phyloP scores from a whole-genome alignment of 2,888 invertebrate species.

The Pterobdella sp. region DNA sequence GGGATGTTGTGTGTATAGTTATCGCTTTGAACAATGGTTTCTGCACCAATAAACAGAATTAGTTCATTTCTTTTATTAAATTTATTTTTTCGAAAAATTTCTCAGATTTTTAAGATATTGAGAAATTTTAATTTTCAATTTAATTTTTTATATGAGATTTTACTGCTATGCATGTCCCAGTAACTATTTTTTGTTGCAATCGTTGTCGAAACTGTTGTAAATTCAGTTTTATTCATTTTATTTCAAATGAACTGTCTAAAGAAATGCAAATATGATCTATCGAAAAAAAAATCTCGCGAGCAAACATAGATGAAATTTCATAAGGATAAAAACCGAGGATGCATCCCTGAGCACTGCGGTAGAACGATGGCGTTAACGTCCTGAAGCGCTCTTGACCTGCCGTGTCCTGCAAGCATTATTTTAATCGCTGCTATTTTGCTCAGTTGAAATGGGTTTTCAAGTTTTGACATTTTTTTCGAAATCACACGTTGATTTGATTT shows the following conservation, averaged over 20 bases:
- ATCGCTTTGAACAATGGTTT: too few species aligned
- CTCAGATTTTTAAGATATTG: not conserved
- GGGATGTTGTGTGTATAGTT: slow-evolving; percentile 21
- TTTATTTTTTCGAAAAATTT: not conserved
- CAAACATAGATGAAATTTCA: not conserved
- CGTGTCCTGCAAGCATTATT: slow-evolving; percentile 46
- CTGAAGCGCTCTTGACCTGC: slow-evolving; percentile 51
- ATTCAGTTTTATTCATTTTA: too few species aligned
- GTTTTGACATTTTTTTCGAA: not conserved
- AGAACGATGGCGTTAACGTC: slow-evolving; percentile 51
- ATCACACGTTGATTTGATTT: too few species aligned
- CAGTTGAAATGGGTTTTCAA: not conserved
- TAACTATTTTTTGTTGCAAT: too few species aligned
- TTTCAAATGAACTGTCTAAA: too few species aligned
- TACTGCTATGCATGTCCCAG: not conserved
- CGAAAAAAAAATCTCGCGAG: too few species aligned
- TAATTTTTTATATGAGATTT: not conserved
- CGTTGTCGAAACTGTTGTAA: too few species aligned
- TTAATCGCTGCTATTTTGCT: not conserved
- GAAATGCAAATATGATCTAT: too few species aligned
- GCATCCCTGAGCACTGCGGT: slow-evolving; percentile 51
- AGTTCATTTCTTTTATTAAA: too few species aligned
- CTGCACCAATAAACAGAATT: too few species aligned
- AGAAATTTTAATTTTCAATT: not conserved
- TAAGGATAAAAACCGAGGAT: slow-evolving; percentile 47